Evolutionary conservation across 2,113 vertebrate species (phyloP).

Genomic region (Sapajus apella): DNA sequence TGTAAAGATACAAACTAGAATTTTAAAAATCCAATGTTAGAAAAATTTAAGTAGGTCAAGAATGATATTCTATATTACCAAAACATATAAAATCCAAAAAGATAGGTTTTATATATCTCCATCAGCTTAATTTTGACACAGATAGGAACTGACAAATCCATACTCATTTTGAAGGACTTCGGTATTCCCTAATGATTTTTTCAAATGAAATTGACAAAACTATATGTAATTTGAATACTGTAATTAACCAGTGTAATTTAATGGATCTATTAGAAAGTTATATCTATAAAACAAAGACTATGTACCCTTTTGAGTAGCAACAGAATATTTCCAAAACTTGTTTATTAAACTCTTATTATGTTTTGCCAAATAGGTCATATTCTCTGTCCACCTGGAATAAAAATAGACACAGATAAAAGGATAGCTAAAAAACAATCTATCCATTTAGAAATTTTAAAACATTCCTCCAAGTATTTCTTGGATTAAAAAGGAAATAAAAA

Average conservation of each 20-base stretch:
- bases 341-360: neutral
- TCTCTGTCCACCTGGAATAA: neutral
- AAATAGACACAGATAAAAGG: neutral
- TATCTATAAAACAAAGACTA: neutral
- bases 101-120: neutral
- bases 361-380: neutral
- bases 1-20: neutral
- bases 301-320: neutral
- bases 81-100: neutral
- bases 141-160: neutral
- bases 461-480: neutral
- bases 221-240: neutral
- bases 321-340: neutral
- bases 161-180: neutral
- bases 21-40: neutral
- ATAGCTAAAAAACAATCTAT: neutral
- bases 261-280: neutral
- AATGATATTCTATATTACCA: neutral
- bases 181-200: neutral
- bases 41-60: neutral
- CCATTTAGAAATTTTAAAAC: neutral
- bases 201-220: neutral
- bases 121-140: neutral
- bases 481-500: neutral
- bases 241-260: neutral